Evolutionary conservation across 2,888 invertebrate species (phyloP), one percentile per base, ranked within the genome.

Genomic region (Spisula solida): DNA sequence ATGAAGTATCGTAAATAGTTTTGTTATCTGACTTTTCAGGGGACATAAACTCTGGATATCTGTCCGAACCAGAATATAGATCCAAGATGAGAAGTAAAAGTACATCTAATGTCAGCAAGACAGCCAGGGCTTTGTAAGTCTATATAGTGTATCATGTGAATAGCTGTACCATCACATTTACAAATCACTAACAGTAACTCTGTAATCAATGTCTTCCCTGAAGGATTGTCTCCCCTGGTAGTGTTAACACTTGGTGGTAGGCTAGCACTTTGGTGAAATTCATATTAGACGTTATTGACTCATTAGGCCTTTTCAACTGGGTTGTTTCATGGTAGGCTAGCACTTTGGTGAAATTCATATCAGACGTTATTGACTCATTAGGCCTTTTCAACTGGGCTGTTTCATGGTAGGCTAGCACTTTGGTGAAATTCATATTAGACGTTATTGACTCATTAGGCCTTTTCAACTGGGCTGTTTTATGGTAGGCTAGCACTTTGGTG

Each of bases 21-120:
- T 41, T 41, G 41, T 41, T 41, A 41, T 41, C 41, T 41, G 2
- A 10, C 0, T 60, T 90, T 90, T 8, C 87, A 92, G 92, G 81
- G 82, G 93, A 93, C 70, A 88, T 94, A 47, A 95, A 95, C 75
- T 94, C 95, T 29, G 95, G 95, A 8, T 95, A 95, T 87, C 89
- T 94, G 60, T 95, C 95, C 41, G 95, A 95, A 84, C 95, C 95
- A 55, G 95, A 95, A 51, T 93, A 94, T 51, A 87, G 91, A 56
- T 90, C 92, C 12, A 93, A 94, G 79, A 60, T 87, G 60, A 85
- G 94, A 48, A 93, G 93, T 82, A 94, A 93, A 86, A 94, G 94
- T 86, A 86, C 92, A 18, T 92, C 92, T 0, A 90, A 88, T 51
- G 92, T 92, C 18, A 78, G 88, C 85, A 86, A 88, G 60, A 88